Evolutionary conservation across 2,797 vertebrate genomes (phyloP).

Genomic region (Siniperca obscura): DNA sequence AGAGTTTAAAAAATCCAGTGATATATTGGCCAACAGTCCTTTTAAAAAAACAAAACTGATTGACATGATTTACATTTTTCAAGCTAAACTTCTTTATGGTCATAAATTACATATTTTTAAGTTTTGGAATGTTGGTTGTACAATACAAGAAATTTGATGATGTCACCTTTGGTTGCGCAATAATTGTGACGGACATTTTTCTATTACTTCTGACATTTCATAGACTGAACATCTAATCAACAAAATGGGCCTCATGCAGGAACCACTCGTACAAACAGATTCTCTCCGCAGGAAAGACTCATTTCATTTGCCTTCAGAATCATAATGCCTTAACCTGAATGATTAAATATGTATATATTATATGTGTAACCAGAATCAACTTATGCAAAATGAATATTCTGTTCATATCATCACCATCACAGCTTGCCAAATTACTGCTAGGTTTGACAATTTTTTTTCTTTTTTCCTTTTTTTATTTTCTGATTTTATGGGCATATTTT

Average conservation of each 20-base stretch:
- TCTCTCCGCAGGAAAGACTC: too few relatives aligned
- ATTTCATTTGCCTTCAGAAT: too few relatives aligned
- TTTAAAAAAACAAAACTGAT: too few relatives aligned
- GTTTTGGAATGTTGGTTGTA: not conserved
- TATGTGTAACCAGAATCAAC: not conserved
- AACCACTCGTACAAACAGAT: not conserved
- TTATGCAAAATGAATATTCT: not conserved
- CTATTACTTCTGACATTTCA: not conserved
- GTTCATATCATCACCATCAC: not conserved
- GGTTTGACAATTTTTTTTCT: not conserved
- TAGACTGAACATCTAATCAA: not conserved
- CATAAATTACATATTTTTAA: not conserved
- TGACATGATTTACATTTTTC: too few relatives aligned
- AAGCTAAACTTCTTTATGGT: not conserved
- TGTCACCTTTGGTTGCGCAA: not conserved
- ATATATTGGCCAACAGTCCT: too few relatives aligned
- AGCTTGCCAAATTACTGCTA: not conserved
- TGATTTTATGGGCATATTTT: not conserved
- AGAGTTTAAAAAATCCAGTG: not conserved
- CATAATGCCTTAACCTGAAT: not conserved
- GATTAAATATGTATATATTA: not conserved
- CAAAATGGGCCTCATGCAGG: too few relatives aligned
- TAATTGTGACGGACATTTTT: not conserved
- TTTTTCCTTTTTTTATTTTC: not conserved
- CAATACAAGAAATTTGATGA: not conserved